Percentiles rank a stretch among this genome's conserved stretches.
phyloP scores from a whole-genome alignment of 1,140 invertebrate species.

The Coboldia fuscipes region DNA sequence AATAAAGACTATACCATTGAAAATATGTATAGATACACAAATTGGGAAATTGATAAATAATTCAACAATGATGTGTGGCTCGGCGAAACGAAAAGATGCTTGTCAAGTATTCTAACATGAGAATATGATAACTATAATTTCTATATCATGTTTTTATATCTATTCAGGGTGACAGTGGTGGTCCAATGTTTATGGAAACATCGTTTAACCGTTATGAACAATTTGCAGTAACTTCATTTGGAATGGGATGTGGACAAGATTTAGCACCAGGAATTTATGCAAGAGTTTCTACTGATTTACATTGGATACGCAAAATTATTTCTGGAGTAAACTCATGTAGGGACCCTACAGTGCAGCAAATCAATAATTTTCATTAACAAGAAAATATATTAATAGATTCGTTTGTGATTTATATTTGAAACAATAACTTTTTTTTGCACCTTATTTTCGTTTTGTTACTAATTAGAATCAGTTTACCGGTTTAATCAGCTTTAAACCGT shows the following conservation, averaged over 20 bases:
- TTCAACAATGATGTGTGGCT: not conserved
- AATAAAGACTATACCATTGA: not conserved
- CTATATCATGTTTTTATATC: not conserved
- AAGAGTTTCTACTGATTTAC: not conserved
- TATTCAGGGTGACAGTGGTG: not conserved
- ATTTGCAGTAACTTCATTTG: not conserved
- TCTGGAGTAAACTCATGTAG: not conserved
- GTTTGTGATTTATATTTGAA: no score
- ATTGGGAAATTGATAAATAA: not conserved
- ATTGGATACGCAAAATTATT: not conserved
- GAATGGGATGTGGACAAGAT: not conserved
- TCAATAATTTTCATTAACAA: not conserved
- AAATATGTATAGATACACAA: not conserved
- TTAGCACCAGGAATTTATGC: not conserved
- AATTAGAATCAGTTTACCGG: no score
- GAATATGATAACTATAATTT: not conserved
- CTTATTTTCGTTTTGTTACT: no score
- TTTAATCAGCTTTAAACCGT: no score
- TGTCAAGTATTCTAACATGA: not conserved
- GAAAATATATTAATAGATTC: no score
- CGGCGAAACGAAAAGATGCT: not conserved
- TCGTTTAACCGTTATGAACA: not conserved
- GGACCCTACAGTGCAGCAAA: not conserved
- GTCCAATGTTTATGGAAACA: not conserved
- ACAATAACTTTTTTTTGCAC: no score